Evolutionary conservation across 2,888 invertebrate species (phyloP).

Genomic region (Pammene aurita): DNA sequence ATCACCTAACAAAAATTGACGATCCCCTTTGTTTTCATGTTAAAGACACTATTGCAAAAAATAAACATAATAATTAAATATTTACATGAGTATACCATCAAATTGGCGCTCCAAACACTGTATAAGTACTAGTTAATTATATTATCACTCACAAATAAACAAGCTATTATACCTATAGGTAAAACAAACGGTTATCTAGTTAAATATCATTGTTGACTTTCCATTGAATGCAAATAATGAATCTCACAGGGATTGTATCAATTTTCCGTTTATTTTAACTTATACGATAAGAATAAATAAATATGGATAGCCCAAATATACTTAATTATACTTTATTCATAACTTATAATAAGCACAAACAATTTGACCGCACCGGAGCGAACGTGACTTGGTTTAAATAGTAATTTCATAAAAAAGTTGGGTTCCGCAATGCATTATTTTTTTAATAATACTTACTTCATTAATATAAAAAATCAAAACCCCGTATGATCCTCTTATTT

Average conservation of each 20-base stretch:
- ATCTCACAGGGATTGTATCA: slow-evolving; percentile 8
- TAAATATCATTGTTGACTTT: slow-evolving; percentile 14
- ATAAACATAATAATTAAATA: too few relatives aligned
- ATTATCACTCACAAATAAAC: too few relatives aligned
- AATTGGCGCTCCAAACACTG: too few relatives aligned
- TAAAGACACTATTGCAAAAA: too few relatives aligned
- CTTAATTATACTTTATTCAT: slow-evolving; percentile 11
- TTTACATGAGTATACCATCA: too few relatives aligned
- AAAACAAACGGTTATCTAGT: not conserved
- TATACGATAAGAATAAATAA: slow-evolving; percentile 1
- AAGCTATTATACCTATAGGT: too few relatives aligned
- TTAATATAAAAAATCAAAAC: too few relatives aligned
- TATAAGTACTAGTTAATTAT: too few relatives aligned
- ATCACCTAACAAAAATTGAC: too few relatives aligned
- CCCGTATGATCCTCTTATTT: too few relatives aligned
- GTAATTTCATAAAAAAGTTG: not conserved
- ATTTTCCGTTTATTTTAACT: slow-evolving; percentile 15
- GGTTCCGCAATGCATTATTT: not conserved
- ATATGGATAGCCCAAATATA: slow-evolving; percentile 12
- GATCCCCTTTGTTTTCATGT: too few relatives aligned
- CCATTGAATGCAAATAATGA: slow-evolving; percentile 24
- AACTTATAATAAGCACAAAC: slow-evolving; percentile 7
- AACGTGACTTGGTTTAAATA: slow-evolving; percentile 20
- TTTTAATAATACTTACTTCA: too few relatives aligned
- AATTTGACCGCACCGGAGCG: not conserved